Evolutionary conservation across 2,113 vertebrate species (phyloP).

Genomic region (Ciconia maguari): DNA sequence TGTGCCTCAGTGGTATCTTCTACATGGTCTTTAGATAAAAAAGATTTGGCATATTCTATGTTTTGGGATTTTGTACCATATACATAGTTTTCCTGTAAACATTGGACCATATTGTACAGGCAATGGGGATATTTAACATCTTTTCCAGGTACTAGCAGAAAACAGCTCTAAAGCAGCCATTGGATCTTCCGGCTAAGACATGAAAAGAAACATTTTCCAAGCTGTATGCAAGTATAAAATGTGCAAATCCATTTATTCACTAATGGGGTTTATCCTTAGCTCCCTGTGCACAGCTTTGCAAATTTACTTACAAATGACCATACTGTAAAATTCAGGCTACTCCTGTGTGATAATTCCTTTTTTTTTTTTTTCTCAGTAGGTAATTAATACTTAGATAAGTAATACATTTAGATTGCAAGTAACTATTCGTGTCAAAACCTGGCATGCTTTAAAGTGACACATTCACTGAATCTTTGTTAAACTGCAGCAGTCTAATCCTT

Average conservation of each 20-base stretch:
- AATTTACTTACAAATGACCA: slow-evolving; percentile 16
- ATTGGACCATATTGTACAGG: background rate
- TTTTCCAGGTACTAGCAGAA: background rate
- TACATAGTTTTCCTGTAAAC: background rate
- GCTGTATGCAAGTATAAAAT: background rate
- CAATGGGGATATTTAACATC: background rate
- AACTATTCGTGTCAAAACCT: background rate
- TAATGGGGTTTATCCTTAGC: background rate
- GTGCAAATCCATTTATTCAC: slow-evolving; percentile 9
- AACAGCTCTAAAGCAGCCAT: background rate
- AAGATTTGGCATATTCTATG: fast-evolving
- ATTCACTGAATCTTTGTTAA: background rate
- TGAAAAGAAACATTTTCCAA: background rate
- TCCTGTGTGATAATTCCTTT: background rate
- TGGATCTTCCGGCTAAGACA: background rate
- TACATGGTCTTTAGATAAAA: background rate
- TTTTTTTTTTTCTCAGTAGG: background rate
- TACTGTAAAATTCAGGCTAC: background rate
- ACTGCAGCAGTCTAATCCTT: background rate
- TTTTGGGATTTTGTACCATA: background rate
- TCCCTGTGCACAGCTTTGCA: background rate
- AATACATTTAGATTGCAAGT: background rate
- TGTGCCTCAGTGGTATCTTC: background rate
- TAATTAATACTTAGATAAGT: slow-evolving; percentile 10
- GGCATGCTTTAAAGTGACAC: background rate